These are phyloP conservation scores for Eidolon helvum DNA, from an alignment of 2,113 vertebrate genomes.

Conservation along the genomic window DNA sequence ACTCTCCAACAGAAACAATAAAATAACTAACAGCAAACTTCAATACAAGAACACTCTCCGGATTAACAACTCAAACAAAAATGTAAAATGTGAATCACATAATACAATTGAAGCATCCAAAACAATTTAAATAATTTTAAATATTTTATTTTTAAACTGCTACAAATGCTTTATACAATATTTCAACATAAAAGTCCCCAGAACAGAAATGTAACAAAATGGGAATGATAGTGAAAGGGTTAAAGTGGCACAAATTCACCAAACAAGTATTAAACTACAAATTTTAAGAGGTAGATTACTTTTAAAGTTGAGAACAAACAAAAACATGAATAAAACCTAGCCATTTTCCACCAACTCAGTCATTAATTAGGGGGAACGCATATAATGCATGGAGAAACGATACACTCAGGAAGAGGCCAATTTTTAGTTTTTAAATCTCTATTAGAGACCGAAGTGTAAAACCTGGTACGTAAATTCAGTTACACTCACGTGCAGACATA, in stretches of 20 bases:
- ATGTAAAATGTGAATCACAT: constrained; percentile 90
- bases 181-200: constrained; percentile 86
- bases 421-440: constrained; percentile 64
- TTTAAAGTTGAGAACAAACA: constrained; percentile 82
- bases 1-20: constrained; percentile 86
- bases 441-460: constrained; percentile 56
- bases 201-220: constrained; percentile 87
- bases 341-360: constrained; percentile 73
- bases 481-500: constrained; percentile 66
- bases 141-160: constrained; percentile 94
- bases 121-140: constrained; percentile 98
- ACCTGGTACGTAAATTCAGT: constrained; percentile 61
- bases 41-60: constrained; percentile 88
- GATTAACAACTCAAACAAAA: constrained; percentile 87
- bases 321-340: constrained; percentile 76
- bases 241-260: constrained; percentile 88
- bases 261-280: constrained; percentile 86
- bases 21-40: constrained; percentile 85
- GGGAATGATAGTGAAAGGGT: constrained; percentile 89
- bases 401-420: constrained; percentile 56
- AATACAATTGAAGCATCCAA: constrained; percentile 89
- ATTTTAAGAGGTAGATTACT: constrained; percentile 91
- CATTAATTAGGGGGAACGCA: constrained; percentile 57
- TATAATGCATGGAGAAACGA: constrained; percentile 55
- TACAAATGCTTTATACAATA: constrained; percentile 94